Conservation (phyloP, 2,113 vertebrate genomes). For the Sinosuthora webbiana region DNA sequence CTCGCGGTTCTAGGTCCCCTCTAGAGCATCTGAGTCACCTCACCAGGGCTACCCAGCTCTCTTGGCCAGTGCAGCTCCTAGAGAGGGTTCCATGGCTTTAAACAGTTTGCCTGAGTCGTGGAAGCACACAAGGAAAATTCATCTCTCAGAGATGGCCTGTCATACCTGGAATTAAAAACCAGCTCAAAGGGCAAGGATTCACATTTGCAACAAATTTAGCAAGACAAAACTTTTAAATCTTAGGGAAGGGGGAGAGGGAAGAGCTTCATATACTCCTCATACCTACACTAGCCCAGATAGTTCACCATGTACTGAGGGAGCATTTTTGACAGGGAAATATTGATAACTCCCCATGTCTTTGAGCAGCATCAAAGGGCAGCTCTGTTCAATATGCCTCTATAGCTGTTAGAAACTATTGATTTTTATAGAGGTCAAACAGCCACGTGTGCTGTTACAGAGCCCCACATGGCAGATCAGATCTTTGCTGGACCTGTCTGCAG, state of each 20-base stretch:
- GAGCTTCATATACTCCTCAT: neutral
- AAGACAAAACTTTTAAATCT: neutral
- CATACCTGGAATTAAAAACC: neutral
- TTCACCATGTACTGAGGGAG: neutral
- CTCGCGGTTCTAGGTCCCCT: rapidly evolving
- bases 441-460: neutral
- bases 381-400: neutral
- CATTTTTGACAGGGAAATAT: neutral
- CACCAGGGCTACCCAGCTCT: neutral
- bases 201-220: neutral
- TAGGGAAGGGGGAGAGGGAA: neutral
- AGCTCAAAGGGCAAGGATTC: neutral
- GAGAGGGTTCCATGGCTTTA: rapidly evolving
- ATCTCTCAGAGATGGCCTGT: rapidly evolving
- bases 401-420: neutral
- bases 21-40: neutral
- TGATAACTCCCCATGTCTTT: neutral
- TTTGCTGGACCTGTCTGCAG: neutral
- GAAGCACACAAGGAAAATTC: neutral
- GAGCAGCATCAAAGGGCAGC: neutral
- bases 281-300: neutral
- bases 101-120: neutral
- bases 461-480: neutral
- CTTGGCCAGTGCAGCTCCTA: neutral
- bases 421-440: neutral